Evolutionary conservation across 2,113 vertebrate species (phyloP).

Genomic region (Forbesichthys agassizii): DNA sequence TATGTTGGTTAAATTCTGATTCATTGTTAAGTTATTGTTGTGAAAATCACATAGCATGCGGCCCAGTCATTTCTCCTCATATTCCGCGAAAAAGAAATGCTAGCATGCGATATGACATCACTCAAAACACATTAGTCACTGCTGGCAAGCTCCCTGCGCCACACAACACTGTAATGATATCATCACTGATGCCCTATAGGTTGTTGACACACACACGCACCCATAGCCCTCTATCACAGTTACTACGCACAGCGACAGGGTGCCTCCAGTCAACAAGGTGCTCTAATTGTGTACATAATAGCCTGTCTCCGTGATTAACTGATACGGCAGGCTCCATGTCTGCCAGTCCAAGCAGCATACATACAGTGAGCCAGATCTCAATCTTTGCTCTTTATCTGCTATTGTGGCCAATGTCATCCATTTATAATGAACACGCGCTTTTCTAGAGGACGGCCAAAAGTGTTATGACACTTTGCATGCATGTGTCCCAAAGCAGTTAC

Average conservation of each 20-base stretch:
- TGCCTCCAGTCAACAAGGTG: slow-evolving; percentile 35
- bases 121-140: slow-evolving; percentile 16
- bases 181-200: slow-evolving; percentile 7
- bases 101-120: slow-evolving; percentile 33
- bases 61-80: not conserved
- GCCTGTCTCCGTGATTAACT: slow-evolving; percentile 29
- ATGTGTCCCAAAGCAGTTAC: no score
- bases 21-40: not conserved
- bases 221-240: slow-evolving; percentile 1
- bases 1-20: not conserved
- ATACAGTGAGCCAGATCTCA: not conserved
- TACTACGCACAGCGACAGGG: slow-evolving; percentile 16
- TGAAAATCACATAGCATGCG: not conserved
- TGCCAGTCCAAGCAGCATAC: not conserved
- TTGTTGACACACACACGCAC: slow-evolving; percentile 36
- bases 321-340: slow-evolving; percentile 27
- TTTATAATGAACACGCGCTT: not conserved
- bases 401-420: not conserved
- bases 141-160: not conserved
- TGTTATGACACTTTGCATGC: not conserved
- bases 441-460: not conserved
- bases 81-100: slow-evolving; percentile 10
- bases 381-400: not conserved
- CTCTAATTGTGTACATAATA: slow-evolving; percentile 60
- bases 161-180: slow-evolving; percentile 15